Evolutionary conservation across 53 echinoderm and acorn worm species (phyloP).

Genomic region (Astropecten irregularis): DNA sequence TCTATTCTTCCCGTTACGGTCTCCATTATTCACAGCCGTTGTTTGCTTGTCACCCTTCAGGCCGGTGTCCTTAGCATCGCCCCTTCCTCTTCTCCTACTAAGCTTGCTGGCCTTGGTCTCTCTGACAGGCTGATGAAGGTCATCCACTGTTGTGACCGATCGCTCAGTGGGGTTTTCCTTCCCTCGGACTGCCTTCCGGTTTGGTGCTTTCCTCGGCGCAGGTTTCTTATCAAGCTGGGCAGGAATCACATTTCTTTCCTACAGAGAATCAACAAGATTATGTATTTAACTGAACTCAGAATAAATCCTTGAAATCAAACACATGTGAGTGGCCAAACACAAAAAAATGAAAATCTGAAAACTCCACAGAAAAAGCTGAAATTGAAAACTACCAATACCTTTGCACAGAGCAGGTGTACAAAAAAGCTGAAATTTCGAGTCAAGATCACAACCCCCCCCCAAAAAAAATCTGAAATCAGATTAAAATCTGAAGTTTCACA

Average conservation of each 20-base stretch:
- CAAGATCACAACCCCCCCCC: too few species aligned
- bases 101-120: neutral
- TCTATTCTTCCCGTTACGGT: neutral
- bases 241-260: neutral
- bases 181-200: neutral
- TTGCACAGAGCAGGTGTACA: too few species aligned
- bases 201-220: neutral
- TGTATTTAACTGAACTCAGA: too few species aligned
- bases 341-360: too few species aligned
- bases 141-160: neutral
- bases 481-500: too few species aligned
- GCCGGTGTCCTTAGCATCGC: neutral
- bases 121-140: neutral
- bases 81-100: neutral
- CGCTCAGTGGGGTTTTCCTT: slow-evolving; percentile 5
- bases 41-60: neutral
- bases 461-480: too few species aligned
- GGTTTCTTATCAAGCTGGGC: neutral
- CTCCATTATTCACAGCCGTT: neutral
- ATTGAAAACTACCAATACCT: too few species aligned
- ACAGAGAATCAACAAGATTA: too few species aligned
- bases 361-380: too few species aligned
- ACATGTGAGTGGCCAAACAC: too few species aligned
- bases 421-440: too few species aligned
- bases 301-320: too few species aligned